These are phyloP conservation scores for Felis chaus DNA, from an alignment of 2,113 vertebrate species.

Conservation along the genomic window DNA sequence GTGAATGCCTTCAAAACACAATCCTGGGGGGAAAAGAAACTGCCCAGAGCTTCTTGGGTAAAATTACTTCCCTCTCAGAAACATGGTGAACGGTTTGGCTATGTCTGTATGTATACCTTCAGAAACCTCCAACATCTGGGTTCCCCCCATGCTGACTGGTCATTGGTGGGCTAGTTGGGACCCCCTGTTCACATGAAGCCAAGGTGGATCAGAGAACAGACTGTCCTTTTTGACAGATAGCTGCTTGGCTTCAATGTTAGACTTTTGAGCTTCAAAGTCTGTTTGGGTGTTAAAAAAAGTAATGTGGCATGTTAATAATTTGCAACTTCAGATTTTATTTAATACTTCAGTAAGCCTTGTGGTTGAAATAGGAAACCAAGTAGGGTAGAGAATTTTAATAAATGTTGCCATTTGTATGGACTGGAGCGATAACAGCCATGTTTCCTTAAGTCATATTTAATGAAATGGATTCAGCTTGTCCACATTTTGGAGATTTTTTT, in stretches of 20 bases:
- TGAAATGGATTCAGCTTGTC: slow-evolving; percentile 57
- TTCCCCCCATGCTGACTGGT: not conserved
- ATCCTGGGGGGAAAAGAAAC: not conserved
- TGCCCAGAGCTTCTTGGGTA: not conserved
- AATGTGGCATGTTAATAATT: slow-evolving; percentile 71
- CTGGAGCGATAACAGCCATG: slow-evolving; percentile 12
- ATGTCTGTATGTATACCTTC: not conserved
- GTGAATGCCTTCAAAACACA: slow-evolving; percentile 79
- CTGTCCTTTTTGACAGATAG: slow-evolving; percentile 67
- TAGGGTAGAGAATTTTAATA: slow-evolving; percentile 65
- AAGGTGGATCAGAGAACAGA: slow-evolving; percentile 54
- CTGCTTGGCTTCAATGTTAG: slow-evolving; percentile 51
- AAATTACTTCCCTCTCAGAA: not conserved
- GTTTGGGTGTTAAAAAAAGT: slow-evolving; percentile 60
- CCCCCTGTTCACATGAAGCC: slow-evolving; percentile 57
- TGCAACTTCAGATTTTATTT: slow-evolving; percentile 73
- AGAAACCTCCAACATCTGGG: not conserved
- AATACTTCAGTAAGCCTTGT: slow-evolving; percentile 66
- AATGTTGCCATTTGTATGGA: slow-evolving; percentile 61
- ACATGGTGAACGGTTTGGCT: not conserved
- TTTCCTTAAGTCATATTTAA: slow-evolving; percentile 70
- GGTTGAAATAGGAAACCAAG: slow-evolving; percentile 68
- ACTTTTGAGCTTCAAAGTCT: slow-evolving; percentile 52
- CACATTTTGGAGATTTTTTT: slow-evolving; percentile 25
- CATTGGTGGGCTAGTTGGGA: slow-evolving; percentile 58